These are phyloP conservation scores for Rousettus leschenaultii DNA, from an alignment of 2,113 vertebrate species.

Conservation along the genomic window DNA sequence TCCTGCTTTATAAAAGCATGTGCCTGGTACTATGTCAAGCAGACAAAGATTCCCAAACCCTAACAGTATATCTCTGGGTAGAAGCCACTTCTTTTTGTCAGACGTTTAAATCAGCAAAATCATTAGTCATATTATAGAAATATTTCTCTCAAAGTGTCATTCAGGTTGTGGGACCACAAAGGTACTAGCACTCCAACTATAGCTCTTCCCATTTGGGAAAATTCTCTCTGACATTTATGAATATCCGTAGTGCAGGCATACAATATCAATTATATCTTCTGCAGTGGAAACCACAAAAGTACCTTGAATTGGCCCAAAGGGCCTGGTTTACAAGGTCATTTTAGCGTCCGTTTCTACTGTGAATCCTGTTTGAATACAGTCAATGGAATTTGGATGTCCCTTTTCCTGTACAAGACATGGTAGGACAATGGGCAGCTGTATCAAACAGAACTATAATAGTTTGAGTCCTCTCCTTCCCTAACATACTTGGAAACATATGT, in stretches of 20 bases:
- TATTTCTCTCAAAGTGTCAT: not conserved
- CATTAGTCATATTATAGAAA: not conserved
- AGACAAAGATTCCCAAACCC: not conserved
- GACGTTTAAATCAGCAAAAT: not conserved
- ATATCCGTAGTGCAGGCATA: not conserved
- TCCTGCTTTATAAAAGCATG: not conserved
- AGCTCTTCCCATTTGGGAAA: not conserved
- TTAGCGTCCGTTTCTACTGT: not conserved
- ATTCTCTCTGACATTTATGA: not conserved
- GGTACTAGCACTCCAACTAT: not conserved
- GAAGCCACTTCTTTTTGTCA: not conserved
- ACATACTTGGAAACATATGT: not conserved
- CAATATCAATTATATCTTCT: not conserved
- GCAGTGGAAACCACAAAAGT: not conserved
- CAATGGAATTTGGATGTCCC: not conserved
- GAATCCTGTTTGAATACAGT: not conserved
- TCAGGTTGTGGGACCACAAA: not conserved
- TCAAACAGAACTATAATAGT: not conserved
- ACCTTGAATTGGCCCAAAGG: not conserved
- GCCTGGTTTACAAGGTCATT: not conserved
- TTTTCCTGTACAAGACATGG: not conserved
- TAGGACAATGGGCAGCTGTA: not conserved
- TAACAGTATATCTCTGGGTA: not conserved
- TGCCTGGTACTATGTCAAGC: not conserved
- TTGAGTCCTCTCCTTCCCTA: not conserved